Percentiles rank a stretch among this genome's conserved stretches.
Evolutionary conservation across 2,888 invertebrate species (phyloP).

Genomic region (Oegoconia quadripuncta): DNA sequence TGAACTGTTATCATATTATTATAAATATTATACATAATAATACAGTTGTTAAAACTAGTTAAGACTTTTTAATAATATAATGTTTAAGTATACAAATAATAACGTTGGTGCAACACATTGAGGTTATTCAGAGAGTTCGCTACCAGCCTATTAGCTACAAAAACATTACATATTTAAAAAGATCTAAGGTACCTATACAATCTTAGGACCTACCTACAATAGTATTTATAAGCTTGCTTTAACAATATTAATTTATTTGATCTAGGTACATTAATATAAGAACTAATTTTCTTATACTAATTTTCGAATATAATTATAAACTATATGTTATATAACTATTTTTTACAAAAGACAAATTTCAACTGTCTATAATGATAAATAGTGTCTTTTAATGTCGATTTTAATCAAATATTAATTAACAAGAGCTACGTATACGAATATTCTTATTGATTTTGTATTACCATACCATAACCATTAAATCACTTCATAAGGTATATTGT

Average conservation of each 20-base stretch:
- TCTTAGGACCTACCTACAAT: conserved; percentile 43
- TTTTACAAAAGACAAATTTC: background rate
- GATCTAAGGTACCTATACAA: conserved; percentile 27
- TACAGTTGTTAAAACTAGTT: too few species aligned
- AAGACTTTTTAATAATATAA: too few species aligned
- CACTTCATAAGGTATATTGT: too few species aligned
- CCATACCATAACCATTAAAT: too few species aligned
- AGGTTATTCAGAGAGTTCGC: too few species aligned
- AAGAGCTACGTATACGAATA: background rate
- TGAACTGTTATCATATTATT: too few species aligned
- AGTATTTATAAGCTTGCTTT: conserved; percentile 45
- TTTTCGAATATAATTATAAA: background rate
- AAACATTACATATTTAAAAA: conserved; percentile 17
- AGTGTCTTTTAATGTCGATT: conserved; percentile 4
- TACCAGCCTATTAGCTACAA: too few species aligned
- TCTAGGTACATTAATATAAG: conserved; percentile 37
- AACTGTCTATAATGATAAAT: conserved; percentile 1
- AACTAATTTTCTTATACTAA: background rate
- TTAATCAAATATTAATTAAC: background rate
- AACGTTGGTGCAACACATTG: too few species aligned
- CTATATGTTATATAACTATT: background rate
- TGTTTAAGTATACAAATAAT: too few species aligned
- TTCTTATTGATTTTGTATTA: too few species aligned
- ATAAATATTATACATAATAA: too few species aligned
- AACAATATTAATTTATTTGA: conserved; percentile 60